A percentile compares a stretch with the other conserved stretches of the same genome.
phyloP scores from a whole-genome alignment of 2,888 invertebrate species.

The Lysandra coridon region DNA sequence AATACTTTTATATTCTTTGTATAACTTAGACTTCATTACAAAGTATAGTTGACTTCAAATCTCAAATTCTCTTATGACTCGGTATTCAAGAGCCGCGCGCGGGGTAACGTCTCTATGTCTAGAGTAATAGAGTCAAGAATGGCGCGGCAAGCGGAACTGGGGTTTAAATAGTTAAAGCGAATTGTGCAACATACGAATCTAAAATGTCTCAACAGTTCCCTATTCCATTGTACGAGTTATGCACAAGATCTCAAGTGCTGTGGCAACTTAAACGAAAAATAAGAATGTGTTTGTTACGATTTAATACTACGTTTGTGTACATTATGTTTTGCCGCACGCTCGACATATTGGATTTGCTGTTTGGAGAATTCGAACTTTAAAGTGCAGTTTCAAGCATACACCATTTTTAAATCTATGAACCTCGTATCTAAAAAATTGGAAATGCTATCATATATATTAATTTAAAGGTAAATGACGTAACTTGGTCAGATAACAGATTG shows the following conservation, averaged over 20 bases:
- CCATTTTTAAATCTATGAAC: neutral
- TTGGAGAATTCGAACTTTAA: neutral
- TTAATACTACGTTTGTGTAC: conserved; percentile 1
- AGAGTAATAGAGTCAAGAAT: conserved; percentile 35
- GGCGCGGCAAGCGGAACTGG: neutral
- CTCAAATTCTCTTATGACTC: conserved; percentile 53
- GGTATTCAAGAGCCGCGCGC: conserved; percentile 52
- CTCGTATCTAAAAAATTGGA: neutral
- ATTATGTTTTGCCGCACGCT: conserved; percentile 1
- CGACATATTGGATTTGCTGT: neutral
- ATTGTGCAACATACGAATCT: conserved; percentile 46
- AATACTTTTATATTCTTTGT: conserved; percentile 33
- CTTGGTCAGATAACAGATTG: no score
- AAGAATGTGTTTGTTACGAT: conserved; percentile 14
- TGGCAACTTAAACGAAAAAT: conserved; percentile 19
- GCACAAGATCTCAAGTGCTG: conserved; percentile 25
- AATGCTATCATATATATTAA: no score
- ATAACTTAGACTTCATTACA: conserved; percentile 34
- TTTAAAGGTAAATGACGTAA: no score
- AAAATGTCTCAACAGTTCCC: conserved; percentile 38
- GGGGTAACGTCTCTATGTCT: conserved; percentile 39
- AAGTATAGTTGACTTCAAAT: conserved; percentile 36
- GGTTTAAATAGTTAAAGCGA: conserved; percentile 46
- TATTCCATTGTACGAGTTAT: conserved; percentile 35
- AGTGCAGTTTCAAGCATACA: neutral